A percentile compares a stretch with the other conserved stretches of the same genome.
phyloP scores from a whole-genome alignment of 2,797 vertebrate species.

The Myioborus melanocephalus region DNA sequence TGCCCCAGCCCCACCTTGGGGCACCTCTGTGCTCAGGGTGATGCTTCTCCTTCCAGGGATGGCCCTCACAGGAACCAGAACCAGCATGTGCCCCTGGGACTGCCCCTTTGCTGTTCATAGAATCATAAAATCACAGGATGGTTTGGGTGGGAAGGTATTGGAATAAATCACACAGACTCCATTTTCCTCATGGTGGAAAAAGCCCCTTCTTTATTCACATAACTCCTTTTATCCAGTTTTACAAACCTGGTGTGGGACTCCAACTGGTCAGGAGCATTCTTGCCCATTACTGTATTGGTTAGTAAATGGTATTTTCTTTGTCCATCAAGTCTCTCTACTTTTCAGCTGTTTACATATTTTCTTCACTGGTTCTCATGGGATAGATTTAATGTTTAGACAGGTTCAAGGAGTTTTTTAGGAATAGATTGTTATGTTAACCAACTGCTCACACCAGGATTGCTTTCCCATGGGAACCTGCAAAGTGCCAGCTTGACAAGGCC shows the following conservation, averaged over 20 bases:
- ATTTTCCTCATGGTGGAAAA: neutral
- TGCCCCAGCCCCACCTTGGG: neutral
- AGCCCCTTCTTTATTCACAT: neutral
- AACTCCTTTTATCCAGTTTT: neutral
- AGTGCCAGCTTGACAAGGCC: neutral
- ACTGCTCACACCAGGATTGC: neutral
- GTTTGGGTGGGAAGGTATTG: neutral
- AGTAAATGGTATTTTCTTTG: neutral
- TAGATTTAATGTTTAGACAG: neutral
- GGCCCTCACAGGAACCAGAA: neutral
- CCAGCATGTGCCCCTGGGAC: neutral
- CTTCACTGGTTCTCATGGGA: neutral
- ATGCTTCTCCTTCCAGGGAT: neutral
- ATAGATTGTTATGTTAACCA: neutral
- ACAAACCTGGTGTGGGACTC: neutral
- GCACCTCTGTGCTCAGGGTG: accelerated
- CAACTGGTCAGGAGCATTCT: neutral
- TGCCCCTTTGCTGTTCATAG: neutral
- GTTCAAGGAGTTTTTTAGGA: neutral
- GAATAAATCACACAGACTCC: neutral
- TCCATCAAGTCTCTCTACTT: neutral
- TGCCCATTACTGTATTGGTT: neutral
- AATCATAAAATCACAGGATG: no score
- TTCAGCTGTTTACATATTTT: neutral
- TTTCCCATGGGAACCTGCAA: neutral